Conservation (phyloP, 2,797 vertebrate genomes). For the Ambastaia sidthimunki region DNA sequence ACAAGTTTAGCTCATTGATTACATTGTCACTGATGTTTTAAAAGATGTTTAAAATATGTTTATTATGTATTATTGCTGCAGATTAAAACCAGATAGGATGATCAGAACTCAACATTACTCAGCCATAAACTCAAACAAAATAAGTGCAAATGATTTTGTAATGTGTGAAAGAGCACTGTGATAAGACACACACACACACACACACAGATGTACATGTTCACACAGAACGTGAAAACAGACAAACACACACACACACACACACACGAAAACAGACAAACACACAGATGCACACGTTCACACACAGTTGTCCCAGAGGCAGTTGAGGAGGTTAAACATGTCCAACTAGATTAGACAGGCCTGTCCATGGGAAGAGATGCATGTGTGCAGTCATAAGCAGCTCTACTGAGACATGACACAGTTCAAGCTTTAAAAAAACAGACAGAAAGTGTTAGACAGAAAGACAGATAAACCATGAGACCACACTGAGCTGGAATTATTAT, state of each 20-base stretch:
- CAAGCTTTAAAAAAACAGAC: no score
- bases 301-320: slow-evolving; percentile 6
- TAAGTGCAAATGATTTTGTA: neutral
- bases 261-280: slow-evolving; percentile 64
- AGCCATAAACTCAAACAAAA: no score
- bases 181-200: slow-evolving; percentile 58
- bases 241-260: neutral
- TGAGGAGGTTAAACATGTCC: slow-evolving; percentile 58
- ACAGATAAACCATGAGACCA: no score
- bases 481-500: no score
- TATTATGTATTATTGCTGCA: no score
- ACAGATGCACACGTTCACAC: slow-evolving; percentile 33
- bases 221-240: no score
- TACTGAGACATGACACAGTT: slow-evolving; percentile 47
- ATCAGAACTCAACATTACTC: no score
- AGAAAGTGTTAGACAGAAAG: no score
- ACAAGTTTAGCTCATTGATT: no score
- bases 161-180: slow-evolving; percentile 59
- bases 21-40: no score
- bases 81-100: no score
- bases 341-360: slow-evolving; percentile 64
- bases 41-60: no score
- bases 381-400: slow-evolving; percentile 68
- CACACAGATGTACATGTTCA: slow-evolving; percentile 32
- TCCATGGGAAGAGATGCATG: slow-evolving; percentile 30